Evolutionary conservation across 35 echinoderm and acorn worm genomes (phyloP), one percentile per base, ranked within the genome.

Genomic region (Amphiura filiformis): DNA sequence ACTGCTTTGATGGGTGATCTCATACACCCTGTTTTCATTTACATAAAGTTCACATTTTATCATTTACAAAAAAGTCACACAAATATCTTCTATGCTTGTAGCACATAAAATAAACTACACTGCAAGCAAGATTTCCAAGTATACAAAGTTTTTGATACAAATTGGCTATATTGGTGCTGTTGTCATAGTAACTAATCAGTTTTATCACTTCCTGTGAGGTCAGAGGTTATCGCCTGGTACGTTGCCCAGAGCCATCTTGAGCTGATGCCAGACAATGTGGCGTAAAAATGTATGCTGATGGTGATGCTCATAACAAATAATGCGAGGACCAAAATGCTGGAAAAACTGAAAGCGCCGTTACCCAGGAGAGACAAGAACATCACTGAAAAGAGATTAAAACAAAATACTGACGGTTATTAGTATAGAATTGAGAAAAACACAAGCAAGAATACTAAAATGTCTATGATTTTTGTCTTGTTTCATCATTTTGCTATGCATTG

Each of bases 201-300:
- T 61, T 85, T 85, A 70, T 85, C 83, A 2, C 35, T 28, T 39
- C 37, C 28, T 75, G 83, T 37, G 47, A 85, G 32, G 56, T 85
- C 83, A 33, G 33, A 35, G 5, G 56, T 85, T 37, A 85, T 65
- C 37, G 64, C 64, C 56, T 85, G 56, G 31, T 70, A 70, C 28
- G 83, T 56, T 70, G 33, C 64, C 83, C 83, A 85, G 38, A 91
- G 36, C 75, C 81, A 78, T 64, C 64, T 84, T 20, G 75, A 75
- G 41, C 61, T 91, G 89, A 91, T 85, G 39, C 93, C 93, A 22
- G 88, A 86, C 86, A 95, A 76, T 80, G 78, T 77, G 57, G 49
- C 85, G 82, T 95, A 91, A 77, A 91, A 95, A 35, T 95, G 91
- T n/a, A 91, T 81, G 76, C 93, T 95, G 47, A 95, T 95, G 84